Evolutionary conservation across 1,140 invertebrate species (phyloP), one percentile per base, ranked within the genome.

Genomic region (Augochlora pura): DNA sequence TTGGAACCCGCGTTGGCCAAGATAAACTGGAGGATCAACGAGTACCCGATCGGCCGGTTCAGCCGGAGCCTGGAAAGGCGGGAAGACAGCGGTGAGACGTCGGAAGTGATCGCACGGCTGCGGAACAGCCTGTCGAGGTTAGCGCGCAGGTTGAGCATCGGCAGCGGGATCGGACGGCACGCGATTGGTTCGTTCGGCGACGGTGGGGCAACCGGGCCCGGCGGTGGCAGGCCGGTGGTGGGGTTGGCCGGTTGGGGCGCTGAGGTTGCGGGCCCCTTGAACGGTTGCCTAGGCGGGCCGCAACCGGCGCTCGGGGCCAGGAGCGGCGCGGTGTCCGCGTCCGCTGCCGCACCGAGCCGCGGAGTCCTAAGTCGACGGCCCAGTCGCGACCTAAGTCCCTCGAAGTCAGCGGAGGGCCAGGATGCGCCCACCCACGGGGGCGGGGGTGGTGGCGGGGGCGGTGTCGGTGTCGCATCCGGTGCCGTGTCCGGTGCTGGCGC

Each of bases 311-410:
- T 82, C 81, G 83, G 84, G 67, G 69, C 64, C 76, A 81, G 66
- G 74, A 84, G 83, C 87, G 90, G 87, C 88, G 91, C 91, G 89
- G 91, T 91, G 88, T 90, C 92, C 82, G 85, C 86, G 78, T 90
- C 89, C 80, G 90, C 90, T 67, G 88, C 82, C 73, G 84, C 89
- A 21, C 82, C 90, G 73, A 88, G 89, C 80, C 89, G 91, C 73
- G 89, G 88, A 75, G 87, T 82, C 78, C 82, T 87, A 65, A 91
- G 89, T 76, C 89, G 89, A 57, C 89, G 90, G 63, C 84, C 88
- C 39, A 92, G 91, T 77, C 85, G 91, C 59, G 92, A 92, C 18
- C 81, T 91, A 66, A 92, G 91, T 77, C 91, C 91, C 27, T 90
- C 90, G 52, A 90, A 88, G 75, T 83, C 82, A 32, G 77, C 72